Evolutionary conservation across 1,140 invertebrate genomes (phyloP), one percentile per base, ranked within the genome.

Genomic region (Lepidurus arcticus): DNA sequence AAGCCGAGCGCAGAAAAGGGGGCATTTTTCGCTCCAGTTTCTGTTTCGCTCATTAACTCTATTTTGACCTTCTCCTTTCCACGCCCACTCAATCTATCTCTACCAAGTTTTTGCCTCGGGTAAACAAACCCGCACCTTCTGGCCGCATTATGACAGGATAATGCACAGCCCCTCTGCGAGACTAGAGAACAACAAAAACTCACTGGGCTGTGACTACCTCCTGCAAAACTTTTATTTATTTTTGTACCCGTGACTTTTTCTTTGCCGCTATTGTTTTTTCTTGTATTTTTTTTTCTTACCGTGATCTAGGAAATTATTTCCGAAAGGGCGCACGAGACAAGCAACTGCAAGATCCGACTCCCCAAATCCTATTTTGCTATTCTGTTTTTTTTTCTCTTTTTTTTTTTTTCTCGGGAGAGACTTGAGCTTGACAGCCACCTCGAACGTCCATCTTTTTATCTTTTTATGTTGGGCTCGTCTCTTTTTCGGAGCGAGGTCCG

Each of bases 61-160:
- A 65, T 16, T 65, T 21, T 16, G 53, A 47, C 45, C 45, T 34
- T 34, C 34, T 47, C 53, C 53, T 65, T 65, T 65, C 53, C 53
- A 65, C 53, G 53, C 53, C 9, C n/a, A 65, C 53, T 65, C 53
- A 65, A 65, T 65, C 53, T 21, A 34, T 65, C 53, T 65, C 9
- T 13, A 7, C 16, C 16, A 65, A 65, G 53, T 21, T 65, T 65
- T 65, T 21, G 21, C 6, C 53, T 65, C 9, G n/a, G 53, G 53
- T 65, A 65, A 65, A 65, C 53, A 65, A 65, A 47, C 53, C 53
- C n/a, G 21, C 53, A 65, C 53, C 53, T 65, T 65, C 53, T 16
- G 13, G 13, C 53, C 53, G 21, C 53, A 21, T 34, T 65, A 65
- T 65, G 53, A 65, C 53, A 65, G 6, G n/a, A 65, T 65, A 65